These are phyloP conservation scores for Uromys caudimaculatus DNA, from an alignment of 2,797 vertebrate genomes.

Conservation along the genomic window DNA sequence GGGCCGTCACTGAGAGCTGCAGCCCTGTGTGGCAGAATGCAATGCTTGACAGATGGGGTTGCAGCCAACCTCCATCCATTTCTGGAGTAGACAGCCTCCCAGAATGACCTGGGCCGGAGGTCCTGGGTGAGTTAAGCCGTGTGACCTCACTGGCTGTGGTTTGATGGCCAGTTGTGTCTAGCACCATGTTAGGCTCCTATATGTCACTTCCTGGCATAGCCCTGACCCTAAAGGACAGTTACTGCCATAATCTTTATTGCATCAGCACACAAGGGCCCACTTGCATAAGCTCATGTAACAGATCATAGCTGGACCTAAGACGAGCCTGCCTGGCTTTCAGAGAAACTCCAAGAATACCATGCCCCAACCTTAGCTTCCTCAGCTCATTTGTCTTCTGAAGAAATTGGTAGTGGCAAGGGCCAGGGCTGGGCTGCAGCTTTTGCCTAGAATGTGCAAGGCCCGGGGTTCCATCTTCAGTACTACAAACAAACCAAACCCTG, in stretches of 20 bases:
- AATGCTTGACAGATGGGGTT: background rate
- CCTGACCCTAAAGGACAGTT: background rate
- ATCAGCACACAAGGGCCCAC: background rate
- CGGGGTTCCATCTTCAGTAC: background rate
- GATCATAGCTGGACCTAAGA: background rate
- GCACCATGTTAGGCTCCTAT: accelerated
- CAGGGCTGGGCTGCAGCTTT: background rate
- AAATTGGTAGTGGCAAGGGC: background rate
- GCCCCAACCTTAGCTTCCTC: background rate
- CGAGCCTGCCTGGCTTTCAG: background rate
- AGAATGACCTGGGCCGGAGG: background rate
- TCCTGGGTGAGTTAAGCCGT: background rate
- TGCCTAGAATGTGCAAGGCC: background rate
- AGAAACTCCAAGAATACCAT: background rate
- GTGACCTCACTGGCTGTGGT: background rate
- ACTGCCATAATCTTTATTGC: background rate
- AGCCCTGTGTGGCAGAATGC: background rate
- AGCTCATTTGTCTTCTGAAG: background rate
- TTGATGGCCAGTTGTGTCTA: background rate
- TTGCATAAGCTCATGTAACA: background rate
- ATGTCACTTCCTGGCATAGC: background rate
- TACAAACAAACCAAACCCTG: background rate
- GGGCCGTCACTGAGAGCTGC: background rate
- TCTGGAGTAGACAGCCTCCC: background rate
- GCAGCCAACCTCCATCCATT: background rate